Conservation (phyloP, 2,797 vertebrate species). For the Psittacula echo region DNA sequence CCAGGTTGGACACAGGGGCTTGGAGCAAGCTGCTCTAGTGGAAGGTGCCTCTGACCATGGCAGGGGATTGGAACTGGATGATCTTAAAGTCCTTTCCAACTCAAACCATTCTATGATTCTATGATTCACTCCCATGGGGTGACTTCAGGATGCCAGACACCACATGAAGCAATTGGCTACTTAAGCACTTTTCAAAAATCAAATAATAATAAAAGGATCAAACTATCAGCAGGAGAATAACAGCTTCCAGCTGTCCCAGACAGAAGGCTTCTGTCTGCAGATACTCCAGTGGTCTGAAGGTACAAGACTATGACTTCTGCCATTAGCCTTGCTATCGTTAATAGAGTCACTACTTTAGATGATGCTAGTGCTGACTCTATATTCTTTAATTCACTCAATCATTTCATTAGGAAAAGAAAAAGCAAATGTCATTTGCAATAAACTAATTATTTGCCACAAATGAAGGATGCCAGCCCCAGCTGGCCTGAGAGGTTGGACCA, state of each 20-base stretch:
- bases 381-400: not conserved
- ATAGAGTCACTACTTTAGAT: not conserved
- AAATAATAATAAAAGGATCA: not conserved
- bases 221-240: not conserved
- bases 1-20: not conserved
- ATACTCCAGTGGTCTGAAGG: not conserved
- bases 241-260: not conserved
- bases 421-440: not conserved
- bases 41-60: not conserved
- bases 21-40: not conserved
- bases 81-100: not conserved
- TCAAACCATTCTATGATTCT: not conserved
- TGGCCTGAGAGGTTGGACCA: not conserved
- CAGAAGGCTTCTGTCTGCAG: not conserved
- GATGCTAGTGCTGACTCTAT: not conserved
- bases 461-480: not conserved
- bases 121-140: not conserved
- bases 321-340: not conserved
- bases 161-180: fast-evolving
- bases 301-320: not conserved
- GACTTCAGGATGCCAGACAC: not conserved
- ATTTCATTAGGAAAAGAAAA: not conserved
- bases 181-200: not conserved
- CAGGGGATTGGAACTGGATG: not conserved
- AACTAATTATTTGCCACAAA: not conserved